Evolutionary conservation across 2,113 vertebrate species (phyloP), one percentile per base, ranked within the genome.

Genomic region (Tichodroma muraria): DNA sequence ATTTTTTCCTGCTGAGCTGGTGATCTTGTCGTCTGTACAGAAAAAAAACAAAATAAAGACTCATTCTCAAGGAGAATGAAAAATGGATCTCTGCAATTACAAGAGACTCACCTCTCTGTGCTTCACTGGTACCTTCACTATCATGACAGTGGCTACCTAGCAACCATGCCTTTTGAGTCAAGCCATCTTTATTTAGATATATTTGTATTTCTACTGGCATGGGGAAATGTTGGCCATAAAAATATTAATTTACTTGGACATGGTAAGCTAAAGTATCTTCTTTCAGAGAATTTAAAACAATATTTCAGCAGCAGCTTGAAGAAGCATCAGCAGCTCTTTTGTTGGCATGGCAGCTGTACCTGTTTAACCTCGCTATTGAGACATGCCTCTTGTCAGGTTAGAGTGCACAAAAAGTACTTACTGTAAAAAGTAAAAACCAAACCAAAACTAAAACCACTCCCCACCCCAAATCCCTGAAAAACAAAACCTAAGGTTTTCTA

Each of bases 101-200:
- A 89, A 96, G 86, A 72, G 80, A 88, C 83, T 97, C 96, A 97
- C 93, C 95, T 97, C 93, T 96, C 83, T 63, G 69, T 96, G 94
- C 91, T 92, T 96, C 93, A 77, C 81, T 96, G 90, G 97, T 93
- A 95, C 94, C 96, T 96, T 91, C 89, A 69, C 93, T 79, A 88
- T 94, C 88, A 84, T 95, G 95, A 88, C 85, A 96, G 94, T 86
- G 95, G 94, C 96, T 98, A 96, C 97, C 94, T 98, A 97, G 98
- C 97, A 98, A 98, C 97, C 83, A 17, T 40, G 83, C 80, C 88
- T 97, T 96, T 97, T n/a, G 2, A 71, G 85, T 94, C 86, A 76
- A 96, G 94, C 80, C 80, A 96, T 95, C 64, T 97, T 97, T 96
- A 93, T 94, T 96, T 95, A 93, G 56, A 92, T 84, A 87, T 86